Evolutionary conservation across 2,888 invertebrate genomes (phyloP).

Genomic region (Eristalis tenax): DNA sequence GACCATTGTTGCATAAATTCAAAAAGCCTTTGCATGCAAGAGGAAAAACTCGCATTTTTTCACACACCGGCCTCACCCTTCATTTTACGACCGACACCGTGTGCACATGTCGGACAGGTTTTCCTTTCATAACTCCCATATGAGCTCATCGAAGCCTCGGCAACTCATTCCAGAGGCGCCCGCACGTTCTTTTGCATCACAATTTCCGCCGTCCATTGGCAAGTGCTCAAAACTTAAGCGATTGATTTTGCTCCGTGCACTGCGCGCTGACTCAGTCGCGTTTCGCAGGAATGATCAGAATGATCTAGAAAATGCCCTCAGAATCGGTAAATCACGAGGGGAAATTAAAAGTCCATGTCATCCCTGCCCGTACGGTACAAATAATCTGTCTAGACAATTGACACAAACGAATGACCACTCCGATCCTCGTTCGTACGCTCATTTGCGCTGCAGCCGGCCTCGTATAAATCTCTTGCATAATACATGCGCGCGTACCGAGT

Average conservation of each 20-base stretch:
- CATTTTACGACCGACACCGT: not conserved
- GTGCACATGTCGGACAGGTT: not conserved
- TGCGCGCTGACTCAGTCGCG: not conserved
- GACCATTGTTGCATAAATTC: not conserved
- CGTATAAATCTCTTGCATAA: slow-evolving; percentile 49
- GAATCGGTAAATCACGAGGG: not conserved
- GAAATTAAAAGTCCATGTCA: not conserved
- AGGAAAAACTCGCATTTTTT: not conserved
- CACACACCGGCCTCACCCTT: not conserved
- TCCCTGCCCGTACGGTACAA: not conserved
- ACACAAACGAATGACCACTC: slow-evolving; percentile 40
- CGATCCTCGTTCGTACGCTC: not conserved
- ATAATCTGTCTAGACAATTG: slow-evolving; percentile 58
- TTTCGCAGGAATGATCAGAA: not conserved
- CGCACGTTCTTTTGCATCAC: not conserved
- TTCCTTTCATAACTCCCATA: not conserved
- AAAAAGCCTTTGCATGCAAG: not conserved
- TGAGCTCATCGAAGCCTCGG: not conserved
- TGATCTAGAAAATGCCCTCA: not conserved
- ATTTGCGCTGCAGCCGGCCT: not conserved
- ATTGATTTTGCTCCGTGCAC: not conserved
- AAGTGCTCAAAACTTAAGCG: not conserved
- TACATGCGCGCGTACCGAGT: slow-evolving; percentile 26
- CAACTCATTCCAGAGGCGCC: not conserved
- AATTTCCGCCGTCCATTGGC: not conserved